Conservation (phyloP, 2,113 vertebrate genomes). For the Anguilla rostrata region DNA sequence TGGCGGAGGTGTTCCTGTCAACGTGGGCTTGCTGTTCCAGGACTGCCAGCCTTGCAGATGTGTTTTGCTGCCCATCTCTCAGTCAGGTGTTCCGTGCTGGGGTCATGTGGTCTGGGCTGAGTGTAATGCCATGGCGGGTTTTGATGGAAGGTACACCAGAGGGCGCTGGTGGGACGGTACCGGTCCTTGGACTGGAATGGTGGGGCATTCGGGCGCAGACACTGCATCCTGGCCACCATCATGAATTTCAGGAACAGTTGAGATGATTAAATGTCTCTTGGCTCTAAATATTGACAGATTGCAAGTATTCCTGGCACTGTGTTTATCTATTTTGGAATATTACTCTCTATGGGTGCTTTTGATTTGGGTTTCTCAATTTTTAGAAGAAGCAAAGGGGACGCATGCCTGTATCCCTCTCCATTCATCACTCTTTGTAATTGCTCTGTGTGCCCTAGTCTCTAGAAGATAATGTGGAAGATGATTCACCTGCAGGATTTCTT, state of each 20-base stretch:
- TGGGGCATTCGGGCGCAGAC: not conserved
- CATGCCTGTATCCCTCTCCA: not conserved
- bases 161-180: not conserved
- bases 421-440: not conserved
- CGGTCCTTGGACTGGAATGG: not conserved
- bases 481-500: not conserved
- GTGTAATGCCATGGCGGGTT: too few species aligned
- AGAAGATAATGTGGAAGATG: not conserved
- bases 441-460: not conserved
- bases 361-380: not conserved
- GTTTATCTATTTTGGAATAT: not conserved
- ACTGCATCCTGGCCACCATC: not conserved
- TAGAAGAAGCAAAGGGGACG: not conserved
- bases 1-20: too few species aligned
- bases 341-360: not conserved
- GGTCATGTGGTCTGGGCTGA: too few species aligned
- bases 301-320: not conserved
- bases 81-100: too few species aligned
- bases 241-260: not conserved
- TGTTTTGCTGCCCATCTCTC: too few species aligned
- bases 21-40: too few species aligned
- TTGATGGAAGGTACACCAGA: not conserved
- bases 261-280: not conserved
- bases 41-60: too few species aligned
- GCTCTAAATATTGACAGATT: slow-evolving; percentile 6